These are phyloP conservation scores for Micromesistius poutassou DNA, from an alignment of 2,797 vertebrate species.

Conservation along the genomic window DNA sequence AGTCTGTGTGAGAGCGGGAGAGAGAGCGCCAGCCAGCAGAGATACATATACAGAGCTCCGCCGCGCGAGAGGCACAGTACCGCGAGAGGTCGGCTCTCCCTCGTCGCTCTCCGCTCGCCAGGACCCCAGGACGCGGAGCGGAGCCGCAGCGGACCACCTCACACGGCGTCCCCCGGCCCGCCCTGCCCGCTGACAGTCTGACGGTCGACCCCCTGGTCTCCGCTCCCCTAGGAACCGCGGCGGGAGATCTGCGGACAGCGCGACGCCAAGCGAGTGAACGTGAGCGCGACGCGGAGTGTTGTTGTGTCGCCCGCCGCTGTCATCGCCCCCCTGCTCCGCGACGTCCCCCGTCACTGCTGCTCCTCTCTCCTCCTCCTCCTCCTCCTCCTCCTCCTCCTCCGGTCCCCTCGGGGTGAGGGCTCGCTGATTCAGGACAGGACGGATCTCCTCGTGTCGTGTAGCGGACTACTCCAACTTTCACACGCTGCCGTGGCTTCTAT, in stretches of 20 bases:
- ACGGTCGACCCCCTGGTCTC: slow-evolving; percentile 59
- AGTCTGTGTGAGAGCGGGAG: not conserved
- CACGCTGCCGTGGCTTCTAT: slow-evolving; percentile 48
- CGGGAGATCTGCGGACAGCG: slow-evolving; percentile 64
- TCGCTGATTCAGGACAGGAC: slow-evolving; percentile 29
- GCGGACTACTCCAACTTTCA: slow-evolving; percentile 48
- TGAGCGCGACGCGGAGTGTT: slow-evolving; percentile 71
- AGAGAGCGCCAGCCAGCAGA: not conserved
- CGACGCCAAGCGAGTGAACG: slow-evolving; percentile 78
- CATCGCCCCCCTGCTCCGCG: slow-evolving; percentile 26
- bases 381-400: slow-evolving; percentile 32
- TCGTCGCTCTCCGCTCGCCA: not conserved
- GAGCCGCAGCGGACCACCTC: slow-evolving; percentile 42
- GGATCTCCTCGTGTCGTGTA: slow-evolving; percentile 24
- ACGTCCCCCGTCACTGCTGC: not conserved
- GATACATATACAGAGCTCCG: not conserved
- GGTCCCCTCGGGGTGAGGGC: slow-evolving; percentile 53
- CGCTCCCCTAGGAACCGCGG: slow-evolving; percentile 52
- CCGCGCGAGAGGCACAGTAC: not conserved
- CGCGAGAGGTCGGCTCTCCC: not conserved
- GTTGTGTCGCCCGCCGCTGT: slow-evolving; percentile 58
- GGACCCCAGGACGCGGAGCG: slow-evolving; percentile 56
- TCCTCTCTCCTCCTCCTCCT: slow-evolving; percentile 25
- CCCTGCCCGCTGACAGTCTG: slow-evolving; percentile 52
- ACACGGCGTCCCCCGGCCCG: slow-evolving; percentile 55